Percentiles rank a stretch among this genome's conserved stretches.
phyloP scores from a whole-genome alignment of 35 echinoderm and acorn worm genomes.

The Patiria miniata region DNA sequence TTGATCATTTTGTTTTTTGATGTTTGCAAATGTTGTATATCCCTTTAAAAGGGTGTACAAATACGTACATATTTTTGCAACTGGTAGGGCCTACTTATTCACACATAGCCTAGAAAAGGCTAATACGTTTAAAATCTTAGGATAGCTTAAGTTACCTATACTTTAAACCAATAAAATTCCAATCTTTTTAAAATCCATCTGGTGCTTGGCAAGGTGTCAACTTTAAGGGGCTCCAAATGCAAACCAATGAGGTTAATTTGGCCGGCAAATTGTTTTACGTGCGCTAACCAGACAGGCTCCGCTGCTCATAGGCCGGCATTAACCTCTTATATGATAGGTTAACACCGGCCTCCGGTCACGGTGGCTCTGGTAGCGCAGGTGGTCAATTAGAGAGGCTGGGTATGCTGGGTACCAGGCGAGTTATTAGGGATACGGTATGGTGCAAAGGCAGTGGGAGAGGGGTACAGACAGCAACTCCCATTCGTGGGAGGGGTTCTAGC shows the following conservation, averaged over 20 bases:
- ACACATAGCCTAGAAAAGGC: too few species aligned
- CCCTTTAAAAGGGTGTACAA: not conserved
- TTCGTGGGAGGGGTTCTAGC: not conserved
- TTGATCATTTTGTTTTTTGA: too few species aligned
- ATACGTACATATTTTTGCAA: not conserved
- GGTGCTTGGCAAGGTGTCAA: not conserved
- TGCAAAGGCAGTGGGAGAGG: too few species aligned
- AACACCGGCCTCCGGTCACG: slow-evolving; percentile 10
- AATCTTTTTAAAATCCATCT: not conserved
- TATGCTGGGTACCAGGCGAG: too few species aligned
- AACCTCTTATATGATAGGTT: slow-evolving; percentile 26
- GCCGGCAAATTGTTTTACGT: slow-evolving; percentile 14
- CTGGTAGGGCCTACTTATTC: too few species aligned
- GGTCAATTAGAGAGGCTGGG: not conserved
- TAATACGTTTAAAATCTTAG: too few species aligned
- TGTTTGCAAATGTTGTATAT: too few species aligned
- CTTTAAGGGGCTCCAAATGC: not conserved
- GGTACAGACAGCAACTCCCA: too few species aligned
- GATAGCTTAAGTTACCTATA: too few species aligned
- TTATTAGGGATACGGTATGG: too few species aligned
- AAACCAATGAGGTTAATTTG: slow-evolving; percentile 16
- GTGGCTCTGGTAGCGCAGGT: not conserved
- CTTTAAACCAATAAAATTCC: not conserved
- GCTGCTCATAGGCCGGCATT: slow-evolving; percentile 2
- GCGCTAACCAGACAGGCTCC: not conserved